Percentiles rank a stretch among this genome's conserved stretches.
Evolutionary conservation across 2,888 invertebrate species (phyloP).

Genomic region (Drosophila gaucha): DNA sequence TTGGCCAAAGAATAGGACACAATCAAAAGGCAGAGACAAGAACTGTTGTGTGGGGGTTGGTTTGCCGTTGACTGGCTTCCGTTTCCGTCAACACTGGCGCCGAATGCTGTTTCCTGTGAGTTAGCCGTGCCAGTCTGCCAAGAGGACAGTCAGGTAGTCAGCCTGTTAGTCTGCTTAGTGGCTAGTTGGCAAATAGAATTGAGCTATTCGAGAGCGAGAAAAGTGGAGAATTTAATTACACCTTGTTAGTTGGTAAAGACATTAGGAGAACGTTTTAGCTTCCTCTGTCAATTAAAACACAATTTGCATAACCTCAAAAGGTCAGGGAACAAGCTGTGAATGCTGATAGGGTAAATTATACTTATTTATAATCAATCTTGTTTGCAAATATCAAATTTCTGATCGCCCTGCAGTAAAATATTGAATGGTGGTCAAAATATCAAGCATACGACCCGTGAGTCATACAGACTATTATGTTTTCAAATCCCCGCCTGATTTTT

Average conservation of each 20-base stretch:
- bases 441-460: conserved; percentile 28
- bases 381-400: not conserved
- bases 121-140: not conserved
- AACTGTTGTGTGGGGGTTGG: conserved; percentile 10
- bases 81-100: conserved; percentile 60
- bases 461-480: not conserved
- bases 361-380: not conserved
- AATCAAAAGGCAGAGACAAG: conserved; percentile 14
- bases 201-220: conserved; percentile 21
- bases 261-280: not conserved
- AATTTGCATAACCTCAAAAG: not conserved
- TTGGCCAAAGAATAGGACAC: conserved; percentile 20
- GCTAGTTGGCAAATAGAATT: conserved; percentile 68
- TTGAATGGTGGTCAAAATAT: conserved; percentile 23
- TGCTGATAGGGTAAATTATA: not conserved
- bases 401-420: not conserved
- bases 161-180: conserved; percentile 56
- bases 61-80: conserved; percentile 47
- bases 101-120: conserved; percentile 54
- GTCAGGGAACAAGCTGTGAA: not conserved
- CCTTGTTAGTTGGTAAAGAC: conserved; percentile 14
- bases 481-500: not conserved
- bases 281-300: not conserved
- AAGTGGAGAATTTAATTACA: conserved; percentile 41
- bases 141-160: conserved; percentile 35